A percentile compares a stretch with the other conserved stretches of the same genome.
These are phyloP conservation scores for Ciconia stormi DNA, from an alignment of 2,113 vertebrate genomes.

Conservation along the genomic window DNA sequence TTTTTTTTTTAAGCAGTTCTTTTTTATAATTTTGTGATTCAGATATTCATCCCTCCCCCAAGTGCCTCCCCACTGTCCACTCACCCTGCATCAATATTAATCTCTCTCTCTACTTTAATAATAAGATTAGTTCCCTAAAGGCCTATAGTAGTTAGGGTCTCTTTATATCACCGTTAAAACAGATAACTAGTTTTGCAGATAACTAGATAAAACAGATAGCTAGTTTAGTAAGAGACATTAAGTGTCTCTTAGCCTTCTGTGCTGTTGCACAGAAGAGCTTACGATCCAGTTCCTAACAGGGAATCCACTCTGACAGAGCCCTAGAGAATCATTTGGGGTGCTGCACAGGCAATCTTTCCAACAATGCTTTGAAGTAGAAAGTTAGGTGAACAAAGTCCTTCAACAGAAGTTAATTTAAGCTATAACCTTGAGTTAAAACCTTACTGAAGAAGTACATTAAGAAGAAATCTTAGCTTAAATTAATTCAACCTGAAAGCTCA, in stretches of 20 bases:
- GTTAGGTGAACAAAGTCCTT: background rate
- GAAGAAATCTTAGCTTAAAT: slow-evolving; percentile 41
- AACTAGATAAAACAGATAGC: background rate
- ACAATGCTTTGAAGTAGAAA: background rate
- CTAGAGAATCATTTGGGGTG: background rate
- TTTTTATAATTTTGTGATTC: background rate
- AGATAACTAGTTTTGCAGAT: background rate
- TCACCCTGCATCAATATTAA: background rate
- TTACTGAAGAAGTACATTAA: slow-evolving; percentile 20
- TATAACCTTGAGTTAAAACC: slow-evolving; percentile 41
- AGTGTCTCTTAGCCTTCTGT: background rate
- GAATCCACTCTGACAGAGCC: background rate
- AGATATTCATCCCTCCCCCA: background rate
- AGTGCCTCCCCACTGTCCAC: background rate
- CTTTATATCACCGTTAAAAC: slow-evolving; percentile 16
- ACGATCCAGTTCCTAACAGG: background rate
- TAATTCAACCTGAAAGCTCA: slow-evolving; percentile 37
- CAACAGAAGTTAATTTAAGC: slow-evolving; percentile 13
- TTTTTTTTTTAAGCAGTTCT: background rate
- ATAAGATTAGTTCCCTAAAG: background rate
- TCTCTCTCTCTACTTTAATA: background rate
- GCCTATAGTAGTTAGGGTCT: background rate
- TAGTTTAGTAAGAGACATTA: background rate
- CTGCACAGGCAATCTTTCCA: background rate
- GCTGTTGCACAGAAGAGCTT: background rate